Base-by-base conservation (phyloP, 2,888 invertebrate genomes). In the Metallyticus violacea region DNA sequence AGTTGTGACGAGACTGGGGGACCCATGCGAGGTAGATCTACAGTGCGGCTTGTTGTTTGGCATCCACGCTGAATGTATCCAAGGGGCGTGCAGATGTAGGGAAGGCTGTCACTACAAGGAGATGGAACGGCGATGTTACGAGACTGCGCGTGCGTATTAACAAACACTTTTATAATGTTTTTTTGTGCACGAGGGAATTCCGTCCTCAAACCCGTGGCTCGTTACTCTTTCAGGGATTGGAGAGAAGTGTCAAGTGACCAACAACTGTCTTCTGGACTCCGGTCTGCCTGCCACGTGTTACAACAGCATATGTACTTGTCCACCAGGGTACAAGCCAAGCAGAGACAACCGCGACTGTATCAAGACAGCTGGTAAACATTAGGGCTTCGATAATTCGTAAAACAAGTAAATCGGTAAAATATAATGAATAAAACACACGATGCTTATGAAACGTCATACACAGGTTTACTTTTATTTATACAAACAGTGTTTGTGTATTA, bases 41-140 rank as follows among this genome's bases (percentile, higher is more conserved):
- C 91, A 92, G 88, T 92, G 92, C 88, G 90, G 88, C 81, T 89
- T 90, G 85, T 91, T 90, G 88, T 91, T 92, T 89, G 90, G 91
- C 77, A 89, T 90, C 29, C 90, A 90, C 87, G 91, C 92, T 78
- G 89, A 90, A 86, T 90, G 89, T 85, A 89, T 88, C 15, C 9
- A 9, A 2, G 76, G 82, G 4, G 15, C 15, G 30, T 92, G 92
- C 88, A 90, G 90, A 87, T 92, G 92, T 87, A 90, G 90, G 83
- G 89, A 89, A 81, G 90, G 90, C 26, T 90, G 91, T 26, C 91
- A 90, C 88, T 91, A 91, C 89, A 90, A 89, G 85, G 40, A 62
- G 15, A 3, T 62, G 6, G 90, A 90, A 79, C 90, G 90, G 85
- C 90, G 90, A 87, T 92, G 92, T 89, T 91, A 91, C 90, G 89